These are phyloP conservation scores for Brachyistius frenatus DNA, from an alignment of 2,113 vertebrate species.

Conservation along the genomic window DNA sequence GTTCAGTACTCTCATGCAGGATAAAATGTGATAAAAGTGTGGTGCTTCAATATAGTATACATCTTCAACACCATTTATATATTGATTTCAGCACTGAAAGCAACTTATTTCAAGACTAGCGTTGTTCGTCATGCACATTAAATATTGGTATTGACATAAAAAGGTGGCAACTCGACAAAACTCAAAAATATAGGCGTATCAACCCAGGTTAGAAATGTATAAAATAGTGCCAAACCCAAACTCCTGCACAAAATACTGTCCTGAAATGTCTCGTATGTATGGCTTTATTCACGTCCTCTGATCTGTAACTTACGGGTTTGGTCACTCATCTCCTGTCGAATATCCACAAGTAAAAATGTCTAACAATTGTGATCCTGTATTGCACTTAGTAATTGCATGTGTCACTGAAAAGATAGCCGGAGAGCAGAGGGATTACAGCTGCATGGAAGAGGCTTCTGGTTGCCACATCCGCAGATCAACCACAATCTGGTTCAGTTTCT, in stretches of 20 bases:
- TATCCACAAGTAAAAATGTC: slow-evolving; percentile 45
- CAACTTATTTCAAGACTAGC: slow-evolving; percentile 52
- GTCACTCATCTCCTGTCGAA: slow-evolving; percentile 30
- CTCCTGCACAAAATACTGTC: slow-evolving; percentile 47
- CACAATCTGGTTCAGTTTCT: slow-evolving; percentile 94
- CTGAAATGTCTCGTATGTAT: slow-evolving; percentile 66
- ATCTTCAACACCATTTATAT: slow-evolving; percentile 25
- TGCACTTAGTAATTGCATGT: slow-evolving; percentile 72
- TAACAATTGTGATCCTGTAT: slow-evolving; percentile 64
- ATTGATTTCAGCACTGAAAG: slow-evolving; percentile 21
- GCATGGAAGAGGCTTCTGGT: slow-evolving; percentile 91
- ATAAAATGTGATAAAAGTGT: slow-evolving; percentile 44
- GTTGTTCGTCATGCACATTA: not conserved
- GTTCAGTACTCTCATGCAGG: slow-evolving; percentile 36
- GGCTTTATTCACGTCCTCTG: slow-evolving; percentile 67
- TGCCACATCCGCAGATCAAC: slow-evolving; percentile 97
- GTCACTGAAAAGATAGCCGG: slow-evolving; percentile 13
- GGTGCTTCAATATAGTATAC: slow-evolving; percentile 21
- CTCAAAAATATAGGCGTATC: not conserved
- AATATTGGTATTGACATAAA: slow-evolving; percentile 30
- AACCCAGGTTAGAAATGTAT: slow-evolving; percentile 21
- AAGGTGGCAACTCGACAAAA: not conserved
- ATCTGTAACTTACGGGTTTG: slow-evolving; percentile 10
- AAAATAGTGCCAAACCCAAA: slow-evolving; percentile 16
- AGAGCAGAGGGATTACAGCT: slow-evolving; percentile 71